phyloP scores from a whole-genome alignment of 2,113 vertebrate species.

The Uria lomvia region DNA sequence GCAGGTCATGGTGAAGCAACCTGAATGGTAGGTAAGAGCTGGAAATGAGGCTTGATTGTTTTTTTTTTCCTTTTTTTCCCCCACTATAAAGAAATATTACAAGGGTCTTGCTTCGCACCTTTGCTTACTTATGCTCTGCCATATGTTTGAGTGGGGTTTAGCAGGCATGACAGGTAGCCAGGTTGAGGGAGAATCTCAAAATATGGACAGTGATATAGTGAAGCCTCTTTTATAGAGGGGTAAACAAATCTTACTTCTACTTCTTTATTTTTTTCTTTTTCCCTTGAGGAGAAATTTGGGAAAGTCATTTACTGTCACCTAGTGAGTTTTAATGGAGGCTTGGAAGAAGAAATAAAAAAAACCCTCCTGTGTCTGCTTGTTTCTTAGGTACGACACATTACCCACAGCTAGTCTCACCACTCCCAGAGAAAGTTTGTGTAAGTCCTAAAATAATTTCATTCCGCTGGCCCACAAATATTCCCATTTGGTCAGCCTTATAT shows the following conservation, averaged over 20 bases:
- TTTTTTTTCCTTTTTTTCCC: accelerated
- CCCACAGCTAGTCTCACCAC: background rate
- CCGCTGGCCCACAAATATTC: conserved; percentile 16
- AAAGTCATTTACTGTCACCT: background rate
- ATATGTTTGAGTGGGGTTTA: background rate
- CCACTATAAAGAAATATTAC: background rate
- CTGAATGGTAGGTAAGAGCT: background rate
- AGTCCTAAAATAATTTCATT: conserved; percentile 56
- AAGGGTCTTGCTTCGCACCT: background rate
- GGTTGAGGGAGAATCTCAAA: background rate
- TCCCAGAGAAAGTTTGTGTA: conserved; percentile 37
- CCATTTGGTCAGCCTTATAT: conserved; percentile 47
- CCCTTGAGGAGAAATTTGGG: background rate
- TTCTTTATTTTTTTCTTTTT: background rate
- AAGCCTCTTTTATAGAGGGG: background rate
- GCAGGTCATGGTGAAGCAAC: background rate
- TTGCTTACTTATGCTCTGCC: background rate
- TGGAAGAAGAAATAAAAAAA: background rate
- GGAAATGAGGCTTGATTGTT: background rate
- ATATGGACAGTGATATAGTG: background rate
- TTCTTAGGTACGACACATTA: background rate
- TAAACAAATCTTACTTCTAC: background rate
- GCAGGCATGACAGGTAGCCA: background rate
- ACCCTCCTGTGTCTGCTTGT: background rate
- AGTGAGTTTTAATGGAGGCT: background rate